phyloP scores from a whole-genome alignment of 2,113 vertebrate genomes.

The Melozone crissalis region DNA sequence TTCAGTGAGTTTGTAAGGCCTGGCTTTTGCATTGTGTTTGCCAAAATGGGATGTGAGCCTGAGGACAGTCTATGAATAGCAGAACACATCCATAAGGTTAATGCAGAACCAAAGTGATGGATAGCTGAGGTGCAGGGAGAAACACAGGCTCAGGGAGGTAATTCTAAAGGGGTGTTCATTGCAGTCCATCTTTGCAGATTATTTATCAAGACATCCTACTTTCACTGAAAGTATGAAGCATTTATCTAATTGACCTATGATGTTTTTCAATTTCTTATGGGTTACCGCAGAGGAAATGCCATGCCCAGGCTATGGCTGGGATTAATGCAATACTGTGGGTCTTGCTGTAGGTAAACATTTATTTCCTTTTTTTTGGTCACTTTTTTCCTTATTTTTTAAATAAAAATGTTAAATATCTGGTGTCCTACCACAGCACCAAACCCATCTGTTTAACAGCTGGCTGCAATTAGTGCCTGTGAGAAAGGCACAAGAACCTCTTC shows the following conservation, averaged over 20 bases:
- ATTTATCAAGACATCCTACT: neutral
- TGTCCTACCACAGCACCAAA: neutral
- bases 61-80: neutral
- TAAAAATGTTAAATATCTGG: neutral
- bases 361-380: neutral
- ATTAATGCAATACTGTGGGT: neutral
- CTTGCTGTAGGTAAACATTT: neutral
- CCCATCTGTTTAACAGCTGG: neutral
- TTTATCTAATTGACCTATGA: neutral
- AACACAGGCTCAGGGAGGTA: neutral
- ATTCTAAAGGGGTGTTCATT: neutral
- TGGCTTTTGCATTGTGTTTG: neutral
- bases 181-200: neutral
- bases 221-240: neutral
- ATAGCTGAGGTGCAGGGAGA: neutral
- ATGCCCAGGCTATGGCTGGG: neutral
- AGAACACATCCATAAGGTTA: neutral
- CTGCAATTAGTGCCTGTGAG: neutral
- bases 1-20: neutral
- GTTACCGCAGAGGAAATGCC: neutral
- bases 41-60: neutral
- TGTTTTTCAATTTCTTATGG: neutral
- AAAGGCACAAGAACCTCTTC: neutral
- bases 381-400: neutral
- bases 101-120: neutral